Conservation (phyloP, 1,140 invertebrate genomes). For the Aplysia californica region DNA sequence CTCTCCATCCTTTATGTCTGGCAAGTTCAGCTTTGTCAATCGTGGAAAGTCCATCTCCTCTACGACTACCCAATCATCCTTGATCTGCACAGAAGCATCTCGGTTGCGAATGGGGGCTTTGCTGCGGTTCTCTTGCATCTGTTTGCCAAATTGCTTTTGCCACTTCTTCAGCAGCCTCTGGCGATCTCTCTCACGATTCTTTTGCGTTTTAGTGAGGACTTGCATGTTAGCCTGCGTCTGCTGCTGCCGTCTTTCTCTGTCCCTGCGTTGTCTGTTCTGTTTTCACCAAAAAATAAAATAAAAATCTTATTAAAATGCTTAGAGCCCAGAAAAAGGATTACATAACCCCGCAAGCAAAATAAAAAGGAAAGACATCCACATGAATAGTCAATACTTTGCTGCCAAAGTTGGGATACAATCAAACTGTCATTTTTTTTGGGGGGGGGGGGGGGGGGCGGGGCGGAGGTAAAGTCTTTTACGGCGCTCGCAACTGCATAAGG, state of each 20-base stretch:
- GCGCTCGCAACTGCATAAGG: too few relatives aligned
- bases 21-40: conserved; percentile 86
- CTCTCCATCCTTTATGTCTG: conserved; percentile 82
- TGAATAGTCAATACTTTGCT: too few relatives aligned
- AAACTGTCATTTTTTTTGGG: too few relatives aligned
- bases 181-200: conserved; percentile 73
- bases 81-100: conserved; percentile 97
- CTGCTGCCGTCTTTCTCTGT: conserved; percentile 71
- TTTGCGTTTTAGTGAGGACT: conserved; percentile 70
- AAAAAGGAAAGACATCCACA: neutral
- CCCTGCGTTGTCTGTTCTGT: conserved; percentile 73
- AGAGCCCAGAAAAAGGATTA: neutral
- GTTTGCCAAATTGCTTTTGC: conserved; percentile 84
- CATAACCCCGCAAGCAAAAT: neutral
- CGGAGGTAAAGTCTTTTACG: too few relatives aligned
- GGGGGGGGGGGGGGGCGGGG: too few relatives aligned
- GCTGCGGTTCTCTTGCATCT: conserved; percentile 74
- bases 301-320: conserved; percentile 14
- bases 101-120: conserved; percentile 75
- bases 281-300: conserved; percentile 40
- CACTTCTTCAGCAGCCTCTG: conserved; percentile 77
- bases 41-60: conserved; percentile 99
- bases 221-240: conserved; percentile 74
- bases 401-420: too few relatives aligned
- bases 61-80: conserved; percentile 96